phyloP scores from a whole-genome alignment of 2,113 vertebrate species.

The Halcyon malimbica region DNA sequence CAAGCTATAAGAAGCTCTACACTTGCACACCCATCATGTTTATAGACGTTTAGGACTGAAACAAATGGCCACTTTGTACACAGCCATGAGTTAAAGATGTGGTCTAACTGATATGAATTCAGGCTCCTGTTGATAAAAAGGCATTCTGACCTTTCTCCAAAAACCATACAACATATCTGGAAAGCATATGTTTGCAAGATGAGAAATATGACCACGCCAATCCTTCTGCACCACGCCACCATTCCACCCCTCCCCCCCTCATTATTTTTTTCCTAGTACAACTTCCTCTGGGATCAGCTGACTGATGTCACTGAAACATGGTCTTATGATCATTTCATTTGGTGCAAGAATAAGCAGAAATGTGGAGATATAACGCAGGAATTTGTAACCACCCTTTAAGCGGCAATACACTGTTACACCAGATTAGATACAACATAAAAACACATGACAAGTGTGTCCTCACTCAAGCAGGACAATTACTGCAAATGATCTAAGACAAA shows the following conservation, averaged over 20 bases:
- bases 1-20: neutral
- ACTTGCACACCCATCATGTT: accelerated
- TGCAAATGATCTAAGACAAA: neutral
- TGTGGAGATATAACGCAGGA: accelerated
- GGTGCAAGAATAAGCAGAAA: neutral
- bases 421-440: neutral
- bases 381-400: neutral
- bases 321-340: neutral
- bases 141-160: neutral
- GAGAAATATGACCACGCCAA: accelerated
- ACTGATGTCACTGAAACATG: neutral
- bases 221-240: neutral
- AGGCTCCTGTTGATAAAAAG: neutral
- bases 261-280: neutral
- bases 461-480: neutral
- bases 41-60: neutral
- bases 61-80: accelerated
- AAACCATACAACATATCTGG: neutral
- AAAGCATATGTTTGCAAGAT: accelerated
- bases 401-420: neutral
- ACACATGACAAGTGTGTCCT: neutral
- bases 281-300: neutral
- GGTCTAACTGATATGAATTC: neutral
- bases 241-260: no score
- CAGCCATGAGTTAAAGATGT: neutral